Evolutionary conservation across 1,140 invertebrate species (phyloP).

Genomic region (Berghia stephanieae): DNA sequence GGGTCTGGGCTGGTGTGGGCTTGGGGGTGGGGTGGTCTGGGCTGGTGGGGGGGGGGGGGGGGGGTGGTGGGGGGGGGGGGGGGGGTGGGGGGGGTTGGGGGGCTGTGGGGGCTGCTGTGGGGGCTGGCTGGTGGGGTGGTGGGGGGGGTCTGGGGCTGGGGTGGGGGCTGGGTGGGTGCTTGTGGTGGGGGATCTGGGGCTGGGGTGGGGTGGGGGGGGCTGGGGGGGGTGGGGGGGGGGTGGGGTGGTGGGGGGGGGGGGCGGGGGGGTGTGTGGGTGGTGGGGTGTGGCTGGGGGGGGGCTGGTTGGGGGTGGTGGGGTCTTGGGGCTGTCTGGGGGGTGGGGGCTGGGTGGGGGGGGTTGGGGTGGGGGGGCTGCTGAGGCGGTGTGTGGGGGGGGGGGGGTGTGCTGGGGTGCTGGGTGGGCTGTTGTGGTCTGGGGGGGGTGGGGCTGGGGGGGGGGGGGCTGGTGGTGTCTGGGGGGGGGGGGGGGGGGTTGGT

Average conservation of each 20-base stretch:
- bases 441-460: background rate
- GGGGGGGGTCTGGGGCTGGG: background rate
- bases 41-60: background rate
- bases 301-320: background rate
- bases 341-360: background rate
- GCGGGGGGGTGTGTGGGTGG: background rate
- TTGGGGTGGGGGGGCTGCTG: background rate
- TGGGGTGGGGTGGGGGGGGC: background rate
- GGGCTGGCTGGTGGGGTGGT: background rate
- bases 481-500: background rate
- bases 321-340: background rate
- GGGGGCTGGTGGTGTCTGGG: background rate
- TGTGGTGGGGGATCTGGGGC: background rate
- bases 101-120: background rate
- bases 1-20: background rate
- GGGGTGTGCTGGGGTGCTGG: background rate
- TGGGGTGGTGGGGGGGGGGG: background rate
- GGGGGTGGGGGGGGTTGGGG: background rate
- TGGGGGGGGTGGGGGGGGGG: background rate
- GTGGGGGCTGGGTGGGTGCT: background rate
- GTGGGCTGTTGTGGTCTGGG: background rate
- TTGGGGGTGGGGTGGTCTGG: background rate
- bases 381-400: background rate
- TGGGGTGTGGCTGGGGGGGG: background rate
- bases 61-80: background rate